Percentiles rank a stretch among this genome's conserved stretches.
Conservation (phyloP, 2,113 vertebrate genomes). For the Nerophis lumbriciformis region DNA sequence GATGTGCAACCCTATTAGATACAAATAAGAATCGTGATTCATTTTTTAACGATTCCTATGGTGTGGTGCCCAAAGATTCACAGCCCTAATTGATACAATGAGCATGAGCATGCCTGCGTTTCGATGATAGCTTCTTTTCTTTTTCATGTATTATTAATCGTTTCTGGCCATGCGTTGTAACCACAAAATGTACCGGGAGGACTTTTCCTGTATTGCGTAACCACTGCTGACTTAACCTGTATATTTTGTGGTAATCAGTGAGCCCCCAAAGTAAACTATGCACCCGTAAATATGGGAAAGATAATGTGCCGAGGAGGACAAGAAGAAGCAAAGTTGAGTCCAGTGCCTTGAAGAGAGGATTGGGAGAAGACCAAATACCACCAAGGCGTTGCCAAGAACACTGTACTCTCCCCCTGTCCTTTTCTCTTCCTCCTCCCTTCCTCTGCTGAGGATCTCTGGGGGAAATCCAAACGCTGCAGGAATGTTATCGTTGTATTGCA, state of each 20-base stretch:
- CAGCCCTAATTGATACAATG: too few relatives aligned
- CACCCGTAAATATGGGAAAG: not conserved
- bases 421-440: conserved; percentile 25
- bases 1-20: too few relatives aligned
- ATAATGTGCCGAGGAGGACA: conserved; percentile 1
- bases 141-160: too few relatives aligned
- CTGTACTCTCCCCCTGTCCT: conserved; percentile 27
- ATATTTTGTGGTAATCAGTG: not conserved
- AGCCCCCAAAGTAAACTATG: not conserved
- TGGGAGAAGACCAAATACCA: conserved; percentile 40
- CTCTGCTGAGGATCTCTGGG: conserved; percentile 57
- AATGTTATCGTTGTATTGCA: conserved; percentile 73
- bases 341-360: conserved; percentile 17
- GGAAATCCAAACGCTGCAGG: conserved; percentile 70
- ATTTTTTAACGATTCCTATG: too few relatives aligned
- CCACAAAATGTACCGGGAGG: too few relatives aligned
- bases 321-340: conserved; percentile 18
- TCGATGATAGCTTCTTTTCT: too few relatives aligned
- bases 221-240: not conserved
- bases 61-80: too few relatives aligned
- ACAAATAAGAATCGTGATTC: too few relatives aligned
- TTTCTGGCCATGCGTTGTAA: too few relatives aligned
- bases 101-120: too few relatives aligned
- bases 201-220: not conserved
- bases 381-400: conserved; percentile 39